Conservation (phyloP, 2,888 invertebrate species). For the Trissolcus brochymenae region DNA sequence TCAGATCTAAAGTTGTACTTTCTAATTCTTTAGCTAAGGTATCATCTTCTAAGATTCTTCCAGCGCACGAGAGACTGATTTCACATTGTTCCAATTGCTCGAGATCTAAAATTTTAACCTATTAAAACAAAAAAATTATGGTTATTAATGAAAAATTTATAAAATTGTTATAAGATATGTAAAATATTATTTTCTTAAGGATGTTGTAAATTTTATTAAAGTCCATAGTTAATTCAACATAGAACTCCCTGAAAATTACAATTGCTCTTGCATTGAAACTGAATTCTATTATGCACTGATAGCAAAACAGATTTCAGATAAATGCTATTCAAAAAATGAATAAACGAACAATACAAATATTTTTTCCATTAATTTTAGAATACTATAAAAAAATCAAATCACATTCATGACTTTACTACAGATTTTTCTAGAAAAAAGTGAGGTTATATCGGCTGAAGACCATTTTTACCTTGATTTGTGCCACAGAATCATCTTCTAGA, state of each 20-base stretch:
- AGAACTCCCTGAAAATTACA: conserved; percentile 2
- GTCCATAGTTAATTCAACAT: background rate
- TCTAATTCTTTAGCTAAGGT: conserved; percentile 81
- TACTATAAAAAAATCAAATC: background rate
- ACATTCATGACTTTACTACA: background rate
- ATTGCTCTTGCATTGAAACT: background rate
- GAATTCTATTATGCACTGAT: background rate
- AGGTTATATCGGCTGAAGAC: conserved; percentile 6
- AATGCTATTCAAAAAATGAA: background rate
- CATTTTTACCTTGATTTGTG: conserved; percentile 84
- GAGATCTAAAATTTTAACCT: conserved; percentile 76
- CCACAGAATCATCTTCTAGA: conserved; percentile 84
- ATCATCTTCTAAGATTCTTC: conserved; percentile 85
- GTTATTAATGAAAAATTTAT: background rate
- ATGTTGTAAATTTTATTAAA: conserved; percentile 2
- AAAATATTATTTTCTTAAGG: background rate
- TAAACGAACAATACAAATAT: background rate
- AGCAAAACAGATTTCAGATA: background rate
- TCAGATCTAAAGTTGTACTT: conserved; percentile 85
- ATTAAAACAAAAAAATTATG: background rate
- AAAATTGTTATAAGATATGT: background rate
- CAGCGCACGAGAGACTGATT: conserved; percentile 84
- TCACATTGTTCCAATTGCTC: conserved; percentile 73
- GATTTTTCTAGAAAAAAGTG: conserved; percentile 10
- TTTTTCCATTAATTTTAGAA: background rate